phyloP scores from a whole-genome alignment of 2,797 vertebrate species.

The Karalla daura region DNA sequence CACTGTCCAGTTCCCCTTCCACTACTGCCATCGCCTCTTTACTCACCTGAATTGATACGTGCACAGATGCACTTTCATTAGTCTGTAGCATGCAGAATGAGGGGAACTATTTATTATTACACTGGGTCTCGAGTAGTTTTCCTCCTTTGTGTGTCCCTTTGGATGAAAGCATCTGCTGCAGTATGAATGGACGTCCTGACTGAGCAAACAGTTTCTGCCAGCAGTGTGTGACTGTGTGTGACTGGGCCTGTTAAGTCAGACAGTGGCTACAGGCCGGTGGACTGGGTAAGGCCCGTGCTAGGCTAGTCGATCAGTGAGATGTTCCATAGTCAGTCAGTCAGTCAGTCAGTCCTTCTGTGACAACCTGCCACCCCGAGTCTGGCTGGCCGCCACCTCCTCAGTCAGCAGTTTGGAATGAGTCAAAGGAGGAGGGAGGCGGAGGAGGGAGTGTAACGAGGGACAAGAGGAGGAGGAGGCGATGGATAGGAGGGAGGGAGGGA shows the following conservation, averaged over 20 bases:
- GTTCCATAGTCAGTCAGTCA: constrained; percentile 65
- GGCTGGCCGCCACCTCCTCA: constrained; percentile 52
- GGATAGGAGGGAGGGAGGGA: neutral
- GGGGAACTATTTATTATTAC: too few species aligned
- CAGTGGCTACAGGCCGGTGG: neutral
- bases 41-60: too few species aligned
- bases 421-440: neutral
- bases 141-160: too few species aligned
- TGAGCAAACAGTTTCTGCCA: too few species aligned
- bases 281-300: constrained; percentile 18
- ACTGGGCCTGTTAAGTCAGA: too few species aligned
- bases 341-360: constrained; percentile 62
- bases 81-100: too few species aligned
- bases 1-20: too few species aligned
- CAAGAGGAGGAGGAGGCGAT: constrained; percentile 17
- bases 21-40: too few species aligned
- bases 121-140: too few species aligned
- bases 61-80: too few species aligned
- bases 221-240: too few species aligned
- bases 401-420: constrained; percentile 66
- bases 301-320: constrained; percentile 54
- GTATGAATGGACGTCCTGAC: too few species aligned
- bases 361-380: constrained; percentile 54
- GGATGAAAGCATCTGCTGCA: constrained; percentile 20
- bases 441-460: constrained; percentile 23